Evolutionary conservation across 1,140 invertebrate genomes (phyloP), one percentile per base, ranked within the genome.

Genomic region (Phortica variegata): DNA sequence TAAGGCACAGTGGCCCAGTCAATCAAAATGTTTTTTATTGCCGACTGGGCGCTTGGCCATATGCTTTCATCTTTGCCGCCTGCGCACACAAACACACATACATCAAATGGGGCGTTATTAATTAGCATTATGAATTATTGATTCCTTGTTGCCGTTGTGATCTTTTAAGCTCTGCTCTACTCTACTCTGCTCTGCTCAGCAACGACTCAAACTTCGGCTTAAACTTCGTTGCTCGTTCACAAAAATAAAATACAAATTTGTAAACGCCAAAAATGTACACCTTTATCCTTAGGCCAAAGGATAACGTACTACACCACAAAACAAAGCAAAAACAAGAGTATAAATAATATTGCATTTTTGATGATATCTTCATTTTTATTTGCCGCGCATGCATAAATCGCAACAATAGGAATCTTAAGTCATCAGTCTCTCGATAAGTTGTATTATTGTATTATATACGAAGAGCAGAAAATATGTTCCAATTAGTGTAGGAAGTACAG

Each of bases 41-140:
- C 33, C 33, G 10, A 6, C 4, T 34, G 4, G 7, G 33, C 4
- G n/a, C 8, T 10, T 34, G 13, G 7, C 33, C 33, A 38, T 43
- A 23, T 29, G 47, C 63, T 68, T 68, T 68, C 54, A 68, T 68
- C 63, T 66, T 26, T 23, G 23, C 21, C 38, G 32, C 59, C 54
- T 51, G 49, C 59, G 53, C 5, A 29, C 4, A 34, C 33, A 10
- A 34, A 10, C 12, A 34, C 4, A 34, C 6, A 34, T 7, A 34
- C 7, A 10, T 15, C 12, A 34, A 34, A 46, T 9, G 13, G 65
- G 65, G 66, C 65, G 65, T 70, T 70, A 70, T 70, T 71, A 71
- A 70, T 70, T 70, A 70, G 58, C 58, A 47, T 71, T 71, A 70
- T 70, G 65, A 70, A 70, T 70, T 70, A 70, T 70, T 60, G 65